phyloP scores from a whole-genome alignment of 2,888 invertebrate genomes.

The Drosophila seclusa region DNA sequence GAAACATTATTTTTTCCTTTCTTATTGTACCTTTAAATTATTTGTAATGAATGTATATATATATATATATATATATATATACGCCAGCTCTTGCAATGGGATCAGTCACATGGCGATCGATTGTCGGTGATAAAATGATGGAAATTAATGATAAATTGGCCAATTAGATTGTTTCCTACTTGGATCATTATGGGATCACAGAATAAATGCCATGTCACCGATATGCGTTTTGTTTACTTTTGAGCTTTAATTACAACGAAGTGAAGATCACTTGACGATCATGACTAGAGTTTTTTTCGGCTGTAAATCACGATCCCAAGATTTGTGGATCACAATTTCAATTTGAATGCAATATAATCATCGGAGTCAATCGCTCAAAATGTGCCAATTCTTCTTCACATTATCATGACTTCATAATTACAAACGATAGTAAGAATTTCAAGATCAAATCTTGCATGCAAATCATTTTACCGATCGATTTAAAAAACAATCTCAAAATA shows the following conservation, averaged over 20 bases:
- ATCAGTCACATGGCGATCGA: neutral
- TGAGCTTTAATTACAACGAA: neutral
- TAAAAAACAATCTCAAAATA: neutral
- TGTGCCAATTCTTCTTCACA: neutral
- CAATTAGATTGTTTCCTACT: conserved; percentile 8
- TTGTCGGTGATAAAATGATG: neutral
- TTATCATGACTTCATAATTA: neutral
- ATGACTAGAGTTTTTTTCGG: conserved; percentile 14
- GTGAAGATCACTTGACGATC: conserved; percentile 21
- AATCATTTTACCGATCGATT: conserved; percentile 10
- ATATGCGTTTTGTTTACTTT: neutral
- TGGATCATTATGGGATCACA: conserved; percentile 1
- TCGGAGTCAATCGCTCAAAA: neutral
- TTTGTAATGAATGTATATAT: conserved; percentile 18
- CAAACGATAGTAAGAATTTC: neutral
- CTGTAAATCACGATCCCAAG: conserved; percentile 9
- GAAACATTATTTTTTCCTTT: neutral
- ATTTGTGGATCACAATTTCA: neutral
- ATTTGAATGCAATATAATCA: neutral
- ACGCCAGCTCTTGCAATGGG: neutral
- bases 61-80: neutral
- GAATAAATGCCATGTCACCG: neutral
- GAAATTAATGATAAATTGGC: conserved; percentile 3
- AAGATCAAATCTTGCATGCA: conserved; percentile 19
- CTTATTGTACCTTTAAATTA: conserved; percentile 19